Evolutionary conservation across 2,113 vertebrate genomes (phyloP).

Genomic region (Orientallactaga bullata): DNA sequence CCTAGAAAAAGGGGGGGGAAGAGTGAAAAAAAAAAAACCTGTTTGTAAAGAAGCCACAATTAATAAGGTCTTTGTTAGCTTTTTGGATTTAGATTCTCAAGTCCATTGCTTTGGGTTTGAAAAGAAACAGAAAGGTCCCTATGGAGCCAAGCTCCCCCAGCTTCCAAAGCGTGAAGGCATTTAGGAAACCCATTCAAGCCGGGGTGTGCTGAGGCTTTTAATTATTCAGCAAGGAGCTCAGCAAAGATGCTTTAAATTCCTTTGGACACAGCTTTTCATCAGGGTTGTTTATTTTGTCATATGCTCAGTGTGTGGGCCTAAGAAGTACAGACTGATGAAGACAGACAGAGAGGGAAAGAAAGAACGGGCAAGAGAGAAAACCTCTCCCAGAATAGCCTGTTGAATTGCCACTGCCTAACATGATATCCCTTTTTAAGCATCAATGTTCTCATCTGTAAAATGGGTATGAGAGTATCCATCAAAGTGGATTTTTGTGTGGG

Average conservation of each 20-base stretch:
- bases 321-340: background rate
- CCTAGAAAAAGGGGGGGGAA: constrained; percentile 84
- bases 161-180: constrained; percentile 61
- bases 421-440: background rate
- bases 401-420: background rate
- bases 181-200: constrained; percentile 69
- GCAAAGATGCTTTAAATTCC: constrained; percentile 84
- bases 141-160: constrained; percentile 70
- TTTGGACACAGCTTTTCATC: constrained; percentile 72
- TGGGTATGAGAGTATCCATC: background rate
- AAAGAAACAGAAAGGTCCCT: constrained; percentile 81
- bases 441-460: constrained; percentile 17
- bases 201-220: constrained; percentile 75
- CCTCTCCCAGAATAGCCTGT: background rate
- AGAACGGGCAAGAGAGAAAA: constrained; percentile 13
- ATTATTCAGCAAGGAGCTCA: constrained; percentile 85
- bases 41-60: constrained; percentile 87
- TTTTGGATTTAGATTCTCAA: constrained; percentile 86
- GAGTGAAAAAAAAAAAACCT: constrained; percentile 71
- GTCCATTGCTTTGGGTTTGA: constrained; percentile 82
- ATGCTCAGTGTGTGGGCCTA: constrained; percentile 47
- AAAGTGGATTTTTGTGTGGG: background rate
- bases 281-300: constrained; percentile 75
- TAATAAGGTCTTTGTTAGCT: constrained; percentile 86
- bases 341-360: constrained; percentile 18